These are phyloP conservation scores for Antheraea mylitta DNA, from an alignment of 1,140 invertebrate genomes.

Conservation along the genomic window DNA sequence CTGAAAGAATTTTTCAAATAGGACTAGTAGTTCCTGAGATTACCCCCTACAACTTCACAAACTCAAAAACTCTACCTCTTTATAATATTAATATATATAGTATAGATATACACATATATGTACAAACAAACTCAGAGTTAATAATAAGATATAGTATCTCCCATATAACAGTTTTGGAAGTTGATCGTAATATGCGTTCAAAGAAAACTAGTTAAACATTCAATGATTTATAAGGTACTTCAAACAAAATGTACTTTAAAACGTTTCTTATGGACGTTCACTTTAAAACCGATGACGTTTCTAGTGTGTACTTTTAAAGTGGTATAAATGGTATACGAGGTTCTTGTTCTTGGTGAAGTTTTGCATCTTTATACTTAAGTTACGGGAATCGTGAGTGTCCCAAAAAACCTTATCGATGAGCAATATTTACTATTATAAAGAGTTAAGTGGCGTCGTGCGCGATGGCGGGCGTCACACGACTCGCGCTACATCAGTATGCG, in stretches of 20 bases:
- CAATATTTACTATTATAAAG: conserved; percentile 27
- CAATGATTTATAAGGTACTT: background rate
- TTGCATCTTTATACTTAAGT: background rate
- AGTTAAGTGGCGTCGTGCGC: conserved; percentile 15
- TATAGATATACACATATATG: too few species aligned
- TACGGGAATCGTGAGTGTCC: background rate
- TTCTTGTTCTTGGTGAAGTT: background rate
- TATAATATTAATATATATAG: too few species aligned
- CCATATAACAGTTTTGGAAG: background rate
- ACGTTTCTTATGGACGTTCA: background rate
- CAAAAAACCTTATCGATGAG: conserved; percentile 13
- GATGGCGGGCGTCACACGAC: conserved; percentile 22
- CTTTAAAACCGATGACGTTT: background rate
- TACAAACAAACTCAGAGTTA: too few species aligned
- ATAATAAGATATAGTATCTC: background rate
- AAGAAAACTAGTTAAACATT: background rate
- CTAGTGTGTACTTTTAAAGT: background rate
- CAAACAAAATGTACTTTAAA: background rate
- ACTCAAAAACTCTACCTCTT: too few species aligned
- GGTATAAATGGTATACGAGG: background rate
- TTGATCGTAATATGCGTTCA: background rate
- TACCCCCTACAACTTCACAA: too few species aligned
- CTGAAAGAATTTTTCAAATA: too few species aligned
- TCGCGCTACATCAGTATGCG: conserved; percentile 56
- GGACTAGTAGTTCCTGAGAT: too few species aligned